Base-by-base conservation (phyloP, 2,113 vertebrate species). In the Triplophysa dalaica region DNA sequence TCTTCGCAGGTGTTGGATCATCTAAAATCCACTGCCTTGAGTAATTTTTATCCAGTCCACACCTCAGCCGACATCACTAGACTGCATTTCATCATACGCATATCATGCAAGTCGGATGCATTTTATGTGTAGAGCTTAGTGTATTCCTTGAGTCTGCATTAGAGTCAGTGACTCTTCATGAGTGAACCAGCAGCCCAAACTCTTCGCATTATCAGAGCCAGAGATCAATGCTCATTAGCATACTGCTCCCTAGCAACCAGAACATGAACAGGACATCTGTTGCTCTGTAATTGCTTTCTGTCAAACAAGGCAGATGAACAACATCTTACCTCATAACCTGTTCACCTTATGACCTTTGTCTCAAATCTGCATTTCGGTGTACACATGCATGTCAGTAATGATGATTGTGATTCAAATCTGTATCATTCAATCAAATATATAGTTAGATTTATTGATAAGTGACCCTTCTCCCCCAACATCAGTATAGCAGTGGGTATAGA, bases 161-260 rank as follows among this genome's bases (percentile, higher is more conserved):
- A 41, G 19, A 73, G 70, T 41, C 52, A 74, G 33, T 61, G n/a
- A 58, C 52, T 41, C 52, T 38, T 58, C 50, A 21, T 24, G 26
- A 62, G 56, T 43, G 14, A 63, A 8, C 38, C 56, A 48, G 70
- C 33, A 45, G 72, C 38, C 58, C 58, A 75, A 75, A 75, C 60
- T 75, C 72, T 75, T 84, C 79, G 83, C 82, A 86, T 90, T 79
- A 78, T 75, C n/a, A 82, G 75, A 89, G 83, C 82, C 63, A 70
- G 85, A 87, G 85, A 89, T 84, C 80, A 78, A 82, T 81, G 80
- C 75, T 89, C 83, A 91, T 91, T 91, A 90, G 85, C 89, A 91
- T 92, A 87, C 70, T 29, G 91, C 87, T 90, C 82, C 89, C 89
- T 92, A 60, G 90, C 88, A 92, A 92, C 90, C 73, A 89, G 81